phyloP scores from a whole-genome alignment of 2,888 invertebrate species.

The Meta bourneti region DNA sequence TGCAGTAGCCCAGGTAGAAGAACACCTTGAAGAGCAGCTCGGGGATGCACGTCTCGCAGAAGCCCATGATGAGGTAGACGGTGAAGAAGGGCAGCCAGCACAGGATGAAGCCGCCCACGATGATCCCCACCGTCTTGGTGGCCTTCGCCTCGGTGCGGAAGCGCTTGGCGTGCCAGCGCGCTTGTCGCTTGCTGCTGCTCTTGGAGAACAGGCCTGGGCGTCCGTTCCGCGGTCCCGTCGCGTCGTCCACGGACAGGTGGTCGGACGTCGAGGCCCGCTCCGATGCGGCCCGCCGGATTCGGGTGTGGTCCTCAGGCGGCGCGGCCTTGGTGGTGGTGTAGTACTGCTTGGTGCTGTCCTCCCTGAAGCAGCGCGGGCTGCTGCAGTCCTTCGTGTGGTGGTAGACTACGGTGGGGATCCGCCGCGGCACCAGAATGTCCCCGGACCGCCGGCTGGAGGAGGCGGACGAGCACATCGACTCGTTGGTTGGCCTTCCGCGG shows the following conservation, averaged over 20 bases:
- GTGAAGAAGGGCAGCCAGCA: constrained; percentile 99
- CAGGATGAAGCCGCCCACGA: constrained; percentile 96
- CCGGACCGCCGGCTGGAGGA: constrained; percentile 41
- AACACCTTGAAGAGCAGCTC: constrained; percentile 79
- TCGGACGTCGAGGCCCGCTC: constrained; percentile 49
- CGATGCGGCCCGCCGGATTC: constrained; percentile 57
- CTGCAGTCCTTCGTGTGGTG: constrained; percentile 60
- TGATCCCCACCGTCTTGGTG: constrained; percentile 96
- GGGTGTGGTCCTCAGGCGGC: background rate
- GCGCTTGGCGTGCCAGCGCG: constrained; percentile 92
- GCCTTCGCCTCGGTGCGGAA: constrained; percentile 98
- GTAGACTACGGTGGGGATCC: constrained; percentile 73
- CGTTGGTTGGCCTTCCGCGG: constrained; percentile 84
- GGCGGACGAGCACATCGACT: constrained; percentile 36
- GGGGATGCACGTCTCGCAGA: constrained; percentile 90
- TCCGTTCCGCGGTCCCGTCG: constrained; percentile 59
- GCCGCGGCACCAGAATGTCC: constrained; percentile 71
- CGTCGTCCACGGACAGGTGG: constrained; percentile 22
- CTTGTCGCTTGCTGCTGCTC: constrained; percentile 91
- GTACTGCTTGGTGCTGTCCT: constrained; percentile 60
- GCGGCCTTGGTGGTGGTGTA: constrained; percentile 52
- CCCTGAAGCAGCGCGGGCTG: constrained; percentile 72
- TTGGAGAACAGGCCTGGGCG: constrained; percentile 82
- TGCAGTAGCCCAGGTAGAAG: constrained; percentile 96
- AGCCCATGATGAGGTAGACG: constrained; percentile 93